Conservation (phyloP, 2,888 invertebrate species). For the Lacanobia wlatinum region DNA sequence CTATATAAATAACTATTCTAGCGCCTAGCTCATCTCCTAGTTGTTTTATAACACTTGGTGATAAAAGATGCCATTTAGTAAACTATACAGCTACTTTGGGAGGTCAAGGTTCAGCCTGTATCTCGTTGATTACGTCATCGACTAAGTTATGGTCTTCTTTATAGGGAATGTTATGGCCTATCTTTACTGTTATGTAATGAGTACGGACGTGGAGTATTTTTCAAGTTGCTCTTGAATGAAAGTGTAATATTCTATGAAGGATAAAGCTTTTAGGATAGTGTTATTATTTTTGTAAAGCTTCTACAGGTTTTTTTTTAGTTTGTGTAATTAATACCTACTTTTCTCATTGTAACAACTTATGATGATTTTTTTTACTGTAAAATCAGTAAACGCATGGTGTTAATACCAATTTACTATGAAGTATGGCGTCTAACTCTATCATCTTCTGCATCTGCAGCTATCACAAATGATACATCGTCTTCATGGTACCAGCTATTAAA, state of each 20-base stretch:
- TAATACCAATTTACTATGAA: no score
- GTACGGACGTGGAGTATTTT: slow-evolving; percentile 44
- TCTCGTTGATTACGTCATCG: slow-evolving; percentile 59
- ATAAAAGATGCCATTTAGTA: slow-evolving; percentile 46
- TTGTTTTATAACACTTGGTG: slow-evolving; percentile 47
- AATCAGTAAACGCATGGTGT: no score
- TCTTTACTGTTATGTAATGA: slow-evolving; percentile 56
- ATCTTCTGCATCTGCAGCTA: neutral
- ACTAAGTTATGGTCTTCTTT: slow-evolving; percentile 60
- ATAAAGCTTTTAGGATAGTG: neutral
- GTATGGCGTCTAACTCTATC: neutral
- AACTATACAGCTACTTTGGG: slow-evolving; percentile 38
- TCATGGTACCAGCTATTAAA: neutral
- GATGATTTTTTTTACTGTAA: no score
- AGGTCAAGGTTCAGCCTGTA: slow-evolving; percentile 59
- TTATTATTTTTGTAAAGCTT: neutral
- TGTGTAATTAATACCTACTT: neutral
- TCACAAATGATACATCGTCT: neutral
- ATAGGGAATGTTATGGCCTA: slow-evolving; percentile 53
- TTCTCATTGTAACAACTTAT: neutral
- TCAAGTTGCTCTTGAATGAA: slow-evolving; percentile 16
- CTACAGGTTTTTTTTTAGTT: neutral
- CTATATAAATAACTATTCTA: slow-evolving; percentile 23
- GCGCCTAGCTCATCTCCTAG: slow-evolving; percentile 31
- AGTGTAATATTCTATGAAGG: neutral